Percentiles rank a stretch among this genome's conserved stretches.
Conservation (phyloP, 2,888 invertebrate species). For the Lycocerus yunnanus region DNA sequence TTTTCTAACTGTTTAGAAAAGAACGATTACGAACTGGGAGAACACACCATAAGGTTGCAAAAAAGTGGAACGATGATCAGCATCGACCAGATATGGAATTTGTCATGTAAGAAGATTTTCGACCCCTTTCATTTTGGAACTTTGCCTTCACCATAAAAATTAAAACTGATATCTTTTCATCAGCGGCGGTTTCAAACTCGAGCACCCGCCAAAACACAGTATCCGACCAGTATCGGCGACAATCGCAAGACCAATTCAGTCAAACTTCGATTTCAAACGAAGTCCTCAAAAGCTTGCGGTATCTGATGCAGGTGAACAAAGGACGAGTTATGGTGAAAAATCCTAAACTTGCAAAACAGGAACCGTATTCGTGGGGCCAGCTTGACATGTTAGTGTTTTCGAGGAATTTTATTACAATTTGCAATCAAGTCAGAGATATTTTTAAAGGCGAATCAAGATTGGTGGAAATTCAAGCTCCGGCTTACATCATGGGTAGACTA, state of each 20-base stretch:
- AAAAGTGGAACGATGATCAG: slow-evolving; percentile 62
- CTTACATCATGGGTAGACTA: slow-evolving; percentile 61
- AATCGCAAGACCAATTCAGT: slow-evolving; percentile 60
- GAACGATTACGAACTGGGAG: slow-evolving; percentile 58
- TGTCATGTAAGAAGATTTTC: slow-evolving; percentile 43
- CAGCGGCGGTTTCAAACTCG: slow-evolving; percentile 44
- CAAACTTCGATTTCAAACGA: slow-evolving; percentile 62
- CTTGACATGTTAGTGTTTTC: slow-evolving; percentile 52
- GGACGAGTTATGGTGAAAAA: slow-evolving; percentile 13
- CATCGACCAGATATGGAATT: slow-evolving; percentile 60
- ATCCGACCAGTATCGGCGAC: slow-evolving; percentile 39
- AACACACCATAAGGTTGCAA: slow-evolving; percentile 62
- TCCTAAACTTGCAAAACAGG: slow-evolving; percentile 31
- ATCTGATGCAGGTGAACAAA: slow-evolving; percentile 53
- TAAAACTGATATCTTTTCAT: background rate
- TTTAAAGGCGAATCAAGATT: slow-evolving; percentile 60
- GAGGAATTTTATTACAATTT: slow-evolving; percentile 59
- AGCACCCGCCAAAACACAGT: slow-evolving; percentile 39
- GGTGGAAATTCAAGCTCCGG: slow-evolving; percentile 60
- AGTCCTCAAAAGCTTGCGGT: slow-evolving; percentile 60
- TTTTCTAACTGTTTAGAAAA: background rate
- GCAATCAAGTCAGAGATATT: slow-evolving; percentile 57
- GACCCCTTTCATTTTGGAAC: too few relatives aligned
- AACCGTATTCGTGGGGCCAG: slow-evolving; percentile 47
- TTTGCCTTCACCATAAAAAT: too few relatives aligned